Base-by-base conservation (phyloP, 1,140 invertebrate species). In the Radopholus similis region DNA sequence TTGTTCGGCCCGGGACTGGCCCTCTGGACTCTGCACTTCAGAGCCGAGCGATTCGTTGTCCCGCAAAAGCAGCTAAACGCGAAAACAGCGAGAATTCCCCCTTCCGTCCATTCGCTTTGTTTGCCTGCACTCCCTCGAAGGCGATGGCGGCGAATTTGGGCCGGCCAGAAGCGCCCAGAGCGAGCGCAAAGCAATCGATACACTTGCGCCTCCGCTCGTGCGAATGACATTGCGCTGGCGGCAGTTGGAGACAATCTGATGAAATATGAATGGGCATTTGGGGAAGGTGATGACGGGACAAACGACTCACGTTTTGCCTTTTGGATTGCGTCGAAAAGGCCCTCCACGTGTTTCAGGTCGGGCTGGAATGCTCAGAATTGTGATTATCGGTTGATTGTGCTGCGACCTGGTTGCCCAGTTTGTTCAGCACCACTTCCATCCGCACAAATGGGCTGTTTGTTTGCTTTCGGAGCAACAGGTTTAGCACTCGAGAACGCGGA, bases 401-500 rank as follows among this genome's bases (percentile, higher is more conserved):
- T 47, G 9, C n/a, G 3, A 62, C 59, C 59, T 62, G 59, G 47
- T 62, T 62, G 42, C 59, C 59, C 42, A 62, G 40, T 26, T 62
- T 62, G 32, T 62, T 62, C 32, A 49, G 15, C 26, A 62, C 28
- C 38, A 21, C 8, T 26, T 62, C 59, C 59, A 62, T 62, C 47
- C 30, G 18, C 8, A 3, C 26, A 18, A 18, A 18, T 49, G 8
- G 8, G 28, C 26, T 13, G 23, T n/a, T 59, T 8, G 23, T 11
- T 51, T 51, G 6, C n/a, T n/a, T n/a, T n/a, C n/a, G n/a, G n/a
- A n/a, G n/a, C n/a, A n/a, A n/a, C n/a, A n/a, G n/a, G n/a, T n/a
- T n/a, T n/a, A n/a, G n/a, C n/a, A n/a, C n/a, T n/a, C n/a, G n/a
- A n/a, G n/a, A n/a, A n/a, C n/a, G n/a, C n/a, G n/a, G n/a, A n/a